Conservation (phyloP, 1,140 invertebrate genomes). For the Caerostris extrusa region DNA sequence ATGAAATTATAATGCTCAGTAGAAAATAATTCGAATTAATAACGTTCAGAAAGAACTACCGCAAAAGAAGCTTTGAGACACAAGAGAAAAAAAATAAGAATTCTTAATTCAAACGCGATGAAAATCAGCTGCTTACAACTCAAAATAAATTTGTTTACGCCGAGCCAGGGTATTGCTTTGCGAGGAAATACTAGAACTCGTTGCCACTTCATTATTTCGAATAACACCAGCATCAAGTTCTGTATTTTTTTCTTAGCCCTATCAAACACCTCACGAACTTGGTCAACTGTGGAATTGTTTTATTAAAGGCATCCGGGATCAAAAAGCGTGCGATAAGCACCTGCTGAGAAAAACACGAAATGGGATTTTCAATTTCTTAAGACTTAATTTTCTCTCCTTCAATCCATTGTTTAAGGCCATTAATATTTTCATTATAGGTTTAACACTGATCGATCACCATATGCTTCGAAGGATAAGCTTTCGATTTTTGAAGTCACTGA, state of each 20-base stretch:
- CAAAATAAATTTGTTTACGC: too few species aligned
- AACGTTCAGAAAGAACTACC: too few species aligned
- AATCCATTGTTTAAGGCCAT: not conserved
- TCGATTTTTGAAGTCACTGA: not conserved
- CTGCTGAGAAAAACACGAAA: slow-evolving; percentile 45
- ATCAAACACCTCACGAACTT: slow-evolving; percentile 52
- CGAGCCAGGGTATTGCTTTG: not conserved
- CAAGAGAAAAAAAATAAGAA: too few species aligned
- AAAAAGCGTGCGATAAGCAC: slow-evolving; percentile 65
- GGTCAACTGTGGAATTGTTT: slow-evolving; percentile 66
- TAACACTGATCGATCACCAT: not conserved
- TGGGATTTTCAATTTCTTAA: not conserved
- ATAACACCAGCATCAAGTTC: not conserved
- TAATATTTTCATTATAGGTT: not conserved
- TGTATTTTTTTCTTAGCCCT: not conserved
- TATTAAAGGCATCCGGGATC: slow-evolving; percentile 68
- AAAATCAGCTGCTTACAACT: too few species aligned
- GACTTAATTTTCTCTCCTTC: slow-evolving; percentile 4
- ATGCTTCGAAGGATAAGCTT: not conserved
- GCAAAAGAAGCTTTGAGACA: too few species aligned
- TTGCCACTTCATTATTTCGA: not conserved
- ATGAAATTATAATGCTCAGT: too few species aligned
- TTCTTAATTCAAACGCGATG: too few species aligned
- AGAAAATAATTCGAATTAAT: too few species aligned
- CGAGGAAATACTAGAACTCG: not conserved